Evolutionary conservation across 1,140 invertebrate species (phyloP), one percentile per base, ranked within the genome.

Genomic region (Micrasema minimum): DNA sequence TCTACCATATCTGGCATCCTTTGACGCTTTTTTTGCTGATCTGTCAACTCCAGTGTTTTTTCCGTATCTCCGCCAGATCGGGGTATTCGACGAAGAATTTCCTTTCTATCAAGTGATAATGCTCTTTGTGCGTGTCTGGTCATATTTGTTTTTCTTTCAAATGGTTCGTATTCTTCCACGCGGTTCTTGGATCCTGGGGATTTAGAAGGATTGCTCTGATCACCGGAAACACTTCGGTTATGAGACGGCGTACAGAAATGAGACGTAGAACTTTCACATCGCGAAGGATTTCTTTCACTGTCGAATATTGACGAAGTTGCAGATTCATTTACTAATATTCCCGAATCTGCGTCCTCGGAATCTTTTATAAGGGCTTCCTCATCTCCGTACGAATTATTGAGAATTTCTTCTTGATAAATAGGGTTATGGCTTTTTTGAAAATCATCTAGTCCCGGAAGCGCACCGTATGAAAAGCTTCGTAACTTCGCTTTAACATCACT

Each of bases 401-500:
- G 80, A 16, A 82, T 80, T 14, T 85, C 83, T 59, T 88, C 87
- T 68, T 86, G 83, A 75, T 85, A 88, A 10, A 89, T 80, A n/a
- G 87, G 85, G 77, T 83, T 85, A 66, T 87, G 88, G 67, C 86
- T 86, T 72, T 87, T 89, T 71, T 89, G 86, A 55, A 92, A 87
- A 76, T 92, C 90, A 66, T 91, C 90, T 55, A 93, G 80, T 0
- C 90, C 90, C 0, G 91, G 91, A 43, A 92, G 77, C 2, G 90
- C 88, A 1, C 91, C 91, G 72, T 92, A 92, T 0, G 91, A 92
- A 77, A 92, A 92, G 76, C 91, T 92, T 11, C 91, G 82, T 43
- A 91, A 77, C 79, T 91, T 89, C 18, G 87, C 86, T 74, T 86
- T 86, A 0, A 87, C 85, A 16, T 83, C 82, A 59, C 83, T 85